Evolutionary conservation across 2,888 invertebrate genomes (phyloP), one percentile per base, ranked within the genome.

Genomic region (Liposcelis brunnea): DNA sequence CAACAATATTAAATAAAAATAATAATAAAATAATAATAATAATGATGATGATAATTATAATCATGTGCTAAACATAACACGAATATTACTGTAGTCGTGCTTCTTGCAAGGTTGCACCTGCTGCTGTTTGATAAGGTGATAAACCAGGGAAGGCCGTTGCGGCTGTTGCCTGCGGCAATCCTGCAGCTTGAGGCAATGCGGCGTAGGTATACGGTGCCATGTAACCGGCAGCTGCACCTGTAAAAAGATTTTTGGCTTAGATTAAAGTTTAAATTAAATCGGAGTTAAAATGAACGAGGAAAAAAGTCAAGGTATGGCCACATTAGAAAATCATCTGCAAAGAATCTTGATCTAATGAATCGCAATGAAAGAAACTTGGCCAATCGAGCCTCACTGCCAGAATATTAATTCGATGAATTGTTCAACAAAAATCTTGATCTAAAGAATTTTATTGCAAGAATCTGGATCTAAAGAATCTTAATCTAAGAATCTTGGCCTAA

Each of bases 161-260:
- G 43, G 63, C 62, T 12, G 54, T 53, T 36, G 65, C 62, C 36
- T 69, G 63, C 16, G 68, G 72, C 47, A 74, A 56, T 37, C 61
- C 69, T 15, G 72, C 76, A 19, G 73, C 73, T 54, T 70, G 70
- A 35, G 77, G 81, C 51, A 82, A 64, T 32, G 80, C 65, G 8
- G 74, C 72, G 55, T 75, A 75, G 53, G 81, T 80, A 63, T 82
- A 82, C 1, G 77, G 81, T 15, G 76, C 72, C 65, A 81, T 70
- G 60, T 81, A 81, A 54, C 80, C 77, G 14, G 79, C 78, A 2
- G 75, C 72, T 48, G 71, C 70, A 4, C 70, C 71, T 50, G 73
- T 59, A 50, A 35, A 35, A 49, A 44, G 14, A 48, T 8, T 14
- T 48, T 8, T 16, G 18, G 33, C 31, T 33, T 44, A 34, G 31